phyloP scores from a whole-genome alignment of 1,140 invertebrate species.

The Brachionus calyciflorus region DNA sequence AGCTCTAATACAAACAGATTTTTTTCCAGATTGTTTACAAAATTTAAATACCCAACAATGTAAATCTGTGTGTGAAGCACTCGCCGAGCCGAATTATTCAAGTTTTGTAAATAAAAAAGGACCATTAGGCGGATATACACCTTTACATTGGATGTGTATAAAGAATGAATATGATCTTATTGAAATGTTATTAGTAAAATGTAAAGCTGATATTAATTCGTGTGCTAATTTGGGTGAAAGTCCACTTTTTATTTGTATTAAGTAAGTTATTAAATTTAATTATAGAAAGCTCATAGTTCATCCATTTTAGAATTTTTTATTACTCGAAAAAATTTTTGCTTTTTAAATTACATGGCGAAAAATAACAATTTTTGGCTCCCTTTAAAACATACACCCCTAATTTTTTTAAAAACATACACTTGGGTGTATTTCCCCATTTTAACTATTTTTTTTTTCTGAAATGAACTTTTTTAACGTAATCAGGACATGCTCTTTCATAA shows the following conservation, averaged over 20 bases:
- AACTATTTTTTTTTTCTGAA: no score
- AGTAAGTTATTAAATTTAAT: no score
- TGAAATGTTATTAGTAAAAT: not conserved
- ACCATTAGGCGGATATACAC: not conserved
- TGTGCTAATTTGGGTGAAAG: slow-evolving; percentile 18
- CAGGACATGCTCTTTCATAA: no score
- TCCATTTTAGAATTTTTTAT: no score
- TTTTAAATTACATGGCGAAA: no score
- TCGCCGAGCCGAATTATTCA: not conserved
- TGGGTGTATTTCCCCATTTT: no score
- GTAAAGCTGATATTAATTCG: slow-evolving; percentile 3
- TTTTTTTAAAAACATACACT: no score
- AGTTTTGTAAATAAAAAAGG: slow-evolving; percentile 37
- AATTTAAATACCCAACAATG: slow-evolving; percentile 8
- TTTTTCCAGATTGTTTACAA: slow-evolving; percentile 39
- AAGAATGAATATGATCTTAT: slow-evolving; percentile 19
- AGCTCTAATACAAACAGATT: not conserved
- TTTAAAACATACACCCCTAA: no score
- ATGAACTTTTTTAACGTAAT: no score
- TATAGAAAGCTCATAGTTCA: no score
- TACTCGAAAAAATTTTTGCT: no score
- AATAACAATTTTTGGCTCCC: no score
- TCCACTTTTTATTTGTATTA: slow-evolving; percentile 31
- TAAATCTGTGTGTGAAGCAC: not conserved
- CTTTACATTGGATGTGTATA: slow-evolving; percentile 46